phyloP scores from a whole-genome alignment of 2,113 vertebrate genomes.

The Chaenogobius annularis region DNA sequence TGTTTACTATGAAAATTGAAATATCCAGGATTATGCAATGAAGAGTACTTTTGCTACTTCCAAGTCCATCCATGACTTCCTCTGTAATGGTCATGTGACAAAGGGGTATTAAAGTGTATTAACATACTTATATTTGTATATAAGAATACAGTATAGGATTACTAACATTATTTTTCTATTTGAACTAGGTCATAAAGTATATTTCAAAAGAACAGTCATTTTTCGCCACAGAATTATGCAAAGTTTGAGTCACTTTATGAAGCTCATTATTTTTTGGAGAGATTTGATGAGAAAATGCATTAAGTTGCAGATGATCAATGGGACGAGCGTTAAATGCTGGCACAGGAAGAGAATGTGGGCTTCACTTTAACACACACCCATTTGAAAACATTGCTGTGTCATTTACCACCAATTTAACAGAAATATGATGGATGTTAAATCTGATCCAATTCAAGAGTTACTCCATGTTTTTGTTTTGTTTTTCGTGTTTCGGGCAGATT shows the following conservation, averaged over 20 bases:
- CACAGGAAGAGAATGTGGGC: background rate
- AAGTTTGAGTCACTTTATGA: background rate
- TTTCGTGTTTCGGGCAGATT: background rate
- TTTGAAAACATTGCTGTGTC: background rate
- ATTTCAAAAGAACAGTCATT: background rate
- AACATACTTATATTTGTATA: too few species aligned
- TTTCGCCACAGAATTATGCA: background rate
- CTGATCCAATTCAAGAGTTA: too few species aligned
- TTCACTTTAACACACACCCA: background rate
- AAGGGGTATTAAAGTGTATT: too few species aligned
- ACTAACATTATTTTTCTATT: background rate
- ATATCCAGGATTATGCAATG: too few species aligned
- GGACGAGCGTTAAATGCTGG: background rate
- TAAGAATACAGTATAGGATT: too few species aligned
- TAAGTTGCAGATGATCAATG: background rate
- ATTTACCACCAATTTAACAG: background rate
- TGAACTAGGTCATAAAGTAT: background rate
- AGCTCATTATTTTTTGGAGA: too few species aligned
- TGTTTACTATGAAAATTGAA: background rate
- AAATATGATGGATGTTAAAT: background rate
- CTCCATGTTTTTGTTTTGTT: background rate
- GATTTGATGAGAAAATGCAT: too few species aligned
- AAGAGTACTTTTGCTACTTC: too few species aligned
- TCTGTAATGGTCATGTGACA: too few species aligned
- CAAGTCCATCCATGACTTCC: too few species aligned